Evolutionary conservation across 2,888 invertebrate genomes (phyloP).

Genomic region (Hirudinaria manillensis): DNA sequence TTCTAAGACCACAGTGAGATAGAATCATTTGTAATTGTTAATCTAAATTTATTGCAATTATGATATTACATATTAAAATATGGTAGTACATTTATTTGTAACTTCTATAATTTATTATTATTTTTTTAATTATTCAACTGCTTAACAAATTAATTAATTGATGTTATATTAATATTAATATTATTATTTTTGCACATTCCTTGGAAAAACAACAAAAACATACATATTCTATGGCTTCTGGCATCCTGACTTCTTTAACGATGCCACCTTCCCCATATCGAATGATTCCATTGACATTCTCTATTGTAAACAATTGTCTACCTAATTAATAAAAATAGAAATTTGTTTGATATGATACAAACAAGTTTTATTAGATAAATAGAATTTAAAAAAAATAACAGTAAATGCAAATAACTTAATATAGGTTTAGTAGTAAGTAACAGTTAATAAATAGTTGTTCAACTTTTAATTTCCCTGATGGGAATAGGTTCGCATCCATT

Average conservation of each 20-base stretch:
- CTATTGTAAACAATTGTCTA: slow-evolving; percentile 95
- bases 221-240: slow-evolving; percentile 69
- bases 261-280: slow-evolving; percentile 84
- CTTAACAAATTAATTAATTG: too few relatives aligned
- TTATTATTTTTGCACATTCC: too few relatives aligned
- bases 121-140: too few relatives aligned
- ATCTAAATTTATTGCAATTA: too few relatives aligned
- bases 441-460: not conserved
- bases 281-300: slow-evolving; percentile 72
- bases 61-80: too few relatives aligned
- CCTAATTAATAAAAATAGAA: slow-evolving; percentile 51
- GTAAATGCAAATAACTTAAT: too few relatives aligned
- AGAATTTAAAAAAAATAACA: too few relatives aligned
- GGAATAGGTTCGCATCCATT: slow-evolving; percentile 61
- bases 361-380: not conserved
- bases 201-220: slow-evolving; percentile 41
- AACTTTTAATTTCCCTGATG: not conserved
- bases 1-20: not conserved
- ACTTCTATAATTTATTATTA: too few relatives aligned
- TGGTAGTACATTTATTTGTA: too few relatives aligned
- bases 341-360: not conserved
- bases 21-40: too few relatives aligned
- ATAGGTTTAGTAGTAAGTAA: too few relatives aligned
- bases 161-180: too few relatives aligned
- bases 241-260: slow-evolving; percentile 91